phyloP scores from a whole-genome alignment of 2,888 invertebrate species.

The Anorthoa munda region DNA sequence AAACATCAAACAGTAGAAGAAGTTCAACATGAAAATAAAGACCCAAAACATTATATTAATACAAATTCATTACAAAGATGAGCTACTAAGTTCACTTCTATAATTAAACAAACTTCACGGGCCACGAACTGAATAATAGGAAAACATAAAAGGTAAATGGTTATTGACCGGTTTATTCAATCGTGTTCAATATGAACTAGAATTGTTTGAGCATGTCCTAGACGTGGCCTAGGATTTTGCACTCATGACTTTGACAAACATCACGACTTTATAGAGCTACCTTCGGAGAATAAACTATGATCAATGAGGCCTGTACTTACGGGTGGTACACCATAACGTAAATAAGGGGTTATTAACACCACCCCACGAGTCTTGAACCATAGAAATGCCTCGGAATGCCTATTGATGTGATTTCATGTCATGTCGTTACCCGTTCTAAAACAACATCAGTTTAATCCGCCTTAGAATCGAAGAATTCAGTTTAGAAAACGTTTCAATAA shows the following conservation, averaged over 20 bases:
- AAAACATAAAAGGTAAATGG: conserved; percentile 70
- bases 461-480: not conserved
- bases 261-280: conserved; percentile 63
- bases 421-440: not conserved
- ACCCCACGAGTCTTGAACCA: conserved; percentile 9
- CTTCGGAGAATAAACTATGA: conserved; percentile 28
- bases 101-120: conserved; percentile 35
- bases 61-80: conserved; percentile 26
- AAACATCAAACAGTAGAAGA: not conserved
- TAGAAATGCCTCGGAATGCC: conserved; percentile 22
- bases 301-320: conserved; percentile 33
- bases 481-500: not conserved
- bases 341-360: conserved; percentile 28
- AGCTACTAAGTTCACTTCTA: conserved; percentile 8
- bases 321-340: conserved; percentile 16
- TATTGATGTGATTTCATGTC: not conserved
- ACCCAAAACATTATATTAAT: not conserved
- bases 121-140: conserved; percentile 67
- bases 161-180: conserved; percentile 73
- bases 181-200: conserved; percentile 66
- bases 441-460: not conserved
- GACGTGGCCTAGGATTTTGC: conserved; percentile 71
- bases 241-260: conserved; percentile 77
- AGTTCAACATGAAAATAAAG: not conserved
- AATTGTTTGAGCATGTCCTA: conserved; percentile 67